phyloP scores from a whole-genome alignment of 2,797 vertebrate species.

The Pseudochirops corinnae region DNA sequence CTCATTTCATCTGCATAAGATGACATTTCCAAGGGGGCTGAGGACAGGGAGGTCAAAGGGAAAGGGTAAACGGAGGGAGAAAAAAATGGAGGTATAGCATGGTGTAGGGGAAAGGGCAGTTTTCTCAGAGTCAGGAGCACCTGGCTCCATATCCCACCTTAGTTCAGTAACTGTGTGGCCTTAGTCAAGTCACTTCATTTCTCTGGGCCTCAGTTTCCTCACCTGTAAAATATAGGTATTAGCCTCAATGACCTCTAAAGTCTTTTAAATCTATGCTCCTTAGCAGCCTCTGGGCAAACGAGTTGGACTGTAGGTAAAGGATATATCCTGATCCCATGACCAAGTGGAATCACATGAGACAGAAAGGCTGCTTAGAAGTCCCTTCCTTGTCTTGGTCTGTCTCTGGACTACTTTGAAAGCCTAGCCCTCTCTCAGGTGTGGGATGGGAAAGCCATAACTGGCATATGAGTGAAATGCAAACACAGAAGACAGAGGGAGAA shows the following conservation, averaged over 20 bases:
- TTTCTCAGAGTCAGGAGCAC: neutral
- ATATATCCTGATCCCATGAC: neutral
- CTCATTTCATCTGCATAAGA: neutral
- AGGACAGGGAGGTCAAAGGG: neutral
- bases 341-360: neutral
- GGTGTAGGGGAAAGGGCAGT: neutral
- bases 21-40: neutral
- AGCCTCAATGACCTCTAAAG: too few relatives aligned
- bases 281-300: neutral
- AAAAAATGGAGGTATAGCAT: neutral
- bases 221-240: neutral
- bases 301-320: neutral
- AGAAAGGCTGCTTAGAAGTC: neutral
- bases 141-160: neutral
- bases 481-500: neutral
- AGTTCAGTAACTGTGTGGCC: neutral
- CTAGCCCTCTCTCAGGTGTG: neutral
- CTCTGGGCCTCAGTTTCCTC: neutral
- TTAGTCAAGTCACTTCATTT: neutral
- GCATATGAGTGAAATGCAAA: neutral
- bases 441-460: neutral
- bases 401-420: neutral
- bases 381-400: neutral
- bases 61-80: neutral
- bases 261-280: neutral